Base-by-base conservation (phyloP, 1,140 invertebrate genomes). In the Ericerus pela region DNA sequence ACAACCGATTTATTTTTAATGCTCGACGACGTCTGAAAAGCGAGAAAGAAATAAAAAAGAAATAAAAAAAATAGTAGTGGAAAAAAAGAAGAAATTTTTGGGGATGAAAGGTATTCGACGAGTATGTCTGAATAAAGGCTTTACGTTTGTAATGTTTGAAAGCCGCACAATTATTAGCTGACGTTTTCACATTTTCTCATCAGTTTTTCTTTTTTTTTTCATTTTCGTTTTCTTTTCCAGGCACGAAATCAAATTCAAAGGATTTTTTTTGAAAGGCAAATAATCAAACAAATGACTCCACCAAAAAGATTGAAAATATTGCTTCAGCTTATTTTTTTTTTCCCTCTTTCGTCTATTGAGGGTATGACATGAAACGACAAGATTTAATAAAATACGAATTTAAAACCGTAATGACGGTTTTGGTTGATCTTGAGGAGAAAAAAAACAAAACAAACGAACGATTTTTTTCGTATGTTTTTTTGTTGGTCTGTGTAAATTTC, bases 111-210 rank as follows among this genome's bases (percentile, higher is more conserved):
- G 18, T 47, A 24, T 47, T 18, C 20, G 16, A 8, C 12, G 18
- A 18, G 41, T 47, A 33, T 33, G 30, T 47, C 41, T 47, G 41
- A 24, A 47, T 47, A 47, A 24, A 24, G 20, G 41, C 41, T 47
- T 47, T 47, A 47, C 41, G 41, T 47, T 47, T 47, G 41, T 47
- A 47, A 47, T 47, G 41, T 47, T 47, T 47, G 41, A 47, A 47
- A 47, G 41, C 41, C 16, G 41, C 41, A n/a, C n/a, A 24, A 47
- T 47, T 47, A 47, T 47, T 47, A 10, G 41, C 41, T 47, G 41
- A 47, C 41, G 26, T 47, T 47, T 47, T 47, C 41, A 24, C 41
- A 47, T 47, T 47, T 47, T 47, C 41, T 47, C 41, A 47, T 47
- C 41, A 47, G 22, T 47, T 47, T 47, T 47, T 24, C 26, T 47